A percentile compares a stretch with the other conserved stretches of the same genome.
phyloP scores from a whole-genome alignment of 2,797 vertebrate genomes.

The Sebastes kiyomatsui region DNA sequence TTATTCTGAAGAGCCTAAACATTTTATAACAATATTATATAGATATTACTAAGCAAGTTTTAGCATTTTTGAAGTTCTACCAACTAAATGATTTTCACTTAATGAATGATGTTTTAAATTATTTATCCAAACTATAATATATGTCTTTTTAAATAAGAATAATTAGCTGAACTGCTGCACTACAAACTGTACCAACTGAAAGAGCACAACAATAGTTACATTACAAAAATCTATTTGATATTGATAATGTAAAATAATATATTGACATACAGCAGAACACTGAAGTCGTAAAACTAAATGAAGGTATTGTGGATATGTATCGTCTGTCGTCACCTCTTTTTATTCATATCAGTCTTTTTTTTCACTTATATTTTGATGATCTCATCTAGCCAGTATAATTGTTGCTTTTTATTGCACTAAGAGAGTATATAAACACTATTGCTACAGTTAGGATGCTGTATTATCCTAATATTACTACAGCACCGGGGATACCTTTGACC shows the following conservation, averaged over 20 bases:
- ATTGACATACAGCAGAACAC: background rate
- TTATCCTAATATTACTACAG: conserved; percentile 1
- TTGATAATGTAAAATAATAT: background rate
- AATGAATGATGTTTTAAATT: background rate
- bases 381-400: background rate
- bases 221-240: background rate
- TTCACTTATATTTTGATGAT: background rate
- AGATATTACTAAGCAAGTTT: background rate
- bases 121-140: background rate
- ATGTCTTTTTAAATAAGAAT: background rate
- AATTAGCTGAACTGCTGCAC: background rate
- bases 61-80: background rate
- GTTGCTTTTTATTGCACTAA: conserved; percentile 2
- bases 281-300: background rate
- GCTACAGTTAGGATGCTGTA: background rate
- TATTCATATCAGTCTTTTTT: background rate
- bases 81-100: background rate
- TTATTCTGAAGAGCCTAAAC: background rate
- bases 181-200: conserved; percentile 17
- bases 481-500: background rate
- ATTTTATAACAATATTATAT: background rate
- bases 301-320: background rate
- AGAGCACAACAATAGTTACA: conserved; percentile 39
- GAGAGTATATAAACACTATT: background rate
- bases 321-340: background rate